These are phyloP conservation scores for Elegia similella DNA, from an alignment of 2,888 invertebrate genomes.

Conservation along the genomic window DNA sequence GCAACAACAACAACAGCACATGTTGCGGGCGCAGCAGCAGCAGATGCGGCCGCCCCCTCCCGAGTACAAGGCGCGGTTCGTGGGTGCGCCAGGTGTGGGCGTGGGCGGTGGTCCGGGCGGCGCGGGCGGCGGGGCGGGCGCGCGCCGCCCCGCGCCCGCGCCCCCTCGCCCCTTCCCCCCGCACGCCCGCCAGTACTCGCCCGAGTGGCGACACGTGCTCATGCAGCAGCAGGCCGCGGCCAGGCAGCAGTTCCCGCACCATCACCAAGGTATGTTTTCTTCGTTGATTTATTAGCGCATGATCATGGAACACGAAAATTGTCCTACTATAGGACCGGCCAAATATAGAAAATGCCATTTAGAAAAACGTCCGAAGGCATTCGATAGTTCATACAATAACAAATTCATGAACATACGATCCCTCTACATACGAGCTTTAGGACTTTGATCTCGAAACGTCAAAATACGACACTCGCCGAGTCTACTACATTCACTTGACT, in stretches of 20 bases:
- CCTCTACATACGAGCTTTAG: too few relatives aligned
- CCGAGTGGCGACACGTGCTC: conserved; percentile 77
- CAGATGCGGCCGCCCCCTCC: conserved; percentile 89
- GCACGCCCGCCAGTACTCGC: conserved; percentile 68
- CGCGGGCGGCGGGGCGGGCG: conserved; percentile 36
- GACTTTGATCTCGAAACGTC: too few relatives aligned
- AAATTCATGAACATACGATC: too few relatives aligned
- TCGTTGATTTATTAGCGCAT: too few relatives aligned
- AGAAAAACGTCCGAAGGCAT: too few relatives aligned
- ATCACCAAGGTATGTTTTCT: conserved; percentile 61
- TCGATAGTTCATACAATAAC: too few relatives aligned
- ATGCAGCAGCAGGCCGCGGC: conserved; percentile 81
- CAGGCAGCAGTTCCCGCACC: conserved; percentile 70
- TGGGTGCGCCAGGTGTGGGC: conserved; percentile 39
- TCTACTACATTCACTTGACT: too few relatives aligned
- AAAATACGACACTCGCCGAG: too few relatives aligned
- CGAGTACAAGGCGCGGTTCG: conserved; percentile 89
- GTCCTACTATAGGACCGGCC: too few relatives aligned
- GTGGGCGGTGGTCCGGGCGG: conserved; percentile 46
- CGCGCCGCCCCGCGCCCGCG: conserved; percentile 46
- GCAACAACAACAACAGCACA: conserved; percentile 86
- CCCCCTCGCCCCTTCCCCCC: conserved; percentile 52
- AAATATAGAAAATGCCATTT: too few relatives aligned
- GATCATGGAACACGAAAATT: too few relatives aligned
- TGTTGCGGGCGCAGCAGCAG: conserved; percentile 80